Base-by-base conservation (phyloP, 2,113 vertebrate genomes). In the Lepus americanus region DNA sequence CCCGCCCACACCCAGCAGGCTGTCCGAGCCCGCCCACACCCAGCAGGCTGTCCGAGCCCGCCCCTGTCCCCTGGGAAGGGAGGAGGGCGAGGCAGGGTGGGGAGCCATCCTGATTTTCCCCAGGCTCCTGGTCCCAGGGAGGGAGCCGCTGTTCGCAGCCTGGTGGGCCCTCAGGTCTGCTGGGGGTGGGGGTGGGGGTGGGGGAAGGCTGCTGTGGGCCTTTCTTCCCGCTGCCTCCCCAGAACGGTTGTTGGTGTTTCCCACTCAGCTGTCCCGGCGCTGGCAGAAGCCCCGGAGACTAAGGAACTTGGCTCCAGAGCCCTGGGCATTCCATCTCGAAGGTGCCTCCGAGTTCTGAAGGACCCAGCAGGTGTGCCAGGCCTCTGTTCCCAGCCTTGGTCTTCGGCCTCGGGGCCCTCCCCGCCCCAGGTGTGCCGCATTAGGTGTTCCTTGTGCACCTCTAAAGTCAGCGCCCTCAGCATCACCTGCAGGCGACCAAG, bases 101-200 rank as follows among this genome's bases (percentile, higher is more conserved):
- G 59, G 72, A 31, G 9, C 64, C 63, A 36, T 67, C 51, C 49
- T 66, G 67, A 29, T n/a, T 78, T 95, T 92, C 53, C 23, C 64
- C 36, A 91, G 69, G 33, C 72, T 64, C 94, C 72, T 70, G 83
- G 92, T 92, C 78, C 39, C 88, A 76, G 88, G n/a, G 74, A 94
- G 95, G 92, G 77, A 92, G 87, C 29, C 66, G 79, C 79, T 93
- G 95, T 96, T 95, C 92, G 96, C 93, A 95, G 94, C 92, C 87
- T 93, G 44, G 44, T 44, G 44, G 44, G 44, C 44, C 44, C 6
- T 6, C 44, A 44, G 44, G 44, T 7, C 44, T 44, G 44, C 44
- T 44, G 5, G 44, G 44, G 44, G 44, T 6, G 1, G 44, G 44
- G 44, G 44, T 6, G 1, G 44, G 44, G 5, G 39, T 5, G 6